Percentiles rank a stretch among this genome's conserved stretches.
phyloP scores from a whole-genome alignment of 2,113 vertebrate genomes.

The Alethe castanea region DNA sequence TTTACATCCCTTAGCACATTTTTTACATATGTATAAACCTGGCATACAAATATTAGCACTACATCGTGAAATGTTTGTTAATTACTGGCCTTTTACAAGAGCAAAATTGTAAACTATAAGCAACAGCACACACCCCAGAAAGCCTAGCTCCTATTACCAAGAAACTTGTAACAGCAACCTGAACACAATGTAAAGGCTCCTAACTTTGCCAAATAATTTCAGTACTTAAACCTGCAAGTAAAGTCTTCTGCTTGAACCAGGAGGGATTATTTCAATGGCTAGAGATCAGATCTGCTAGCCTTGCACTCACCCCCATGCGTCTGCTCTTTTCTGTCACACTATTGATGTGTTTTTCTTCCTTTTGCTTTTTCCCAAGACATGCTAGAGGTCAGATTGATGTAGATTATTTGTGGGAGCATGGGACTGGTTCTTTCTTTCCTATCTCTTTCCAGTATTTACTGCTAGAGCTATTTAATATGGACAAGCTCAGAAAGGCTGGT shows the following conservation, averaged over 20 bases:
- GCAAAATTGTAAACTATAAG: background rate
- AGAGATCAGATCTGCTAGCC: rapidly evolving
- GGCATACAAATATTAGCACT: background rate
- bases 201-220: background rate
- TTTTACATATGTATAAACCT: background rate
- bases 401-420: too few species aligned
- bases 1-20: background rate
- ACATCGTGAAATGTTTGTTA: background rate
- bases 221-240: background rate
- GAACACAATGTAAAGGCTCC: background rate
- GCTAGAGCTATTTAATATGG: background rate
- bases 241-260: background rate
- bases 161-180: background rate
- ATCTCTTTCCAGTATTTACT: background rate
- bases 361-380: background rate
- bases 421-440: background rate
- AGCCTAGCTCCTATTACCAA: background rate
- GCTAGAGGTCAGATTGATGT: background rate
- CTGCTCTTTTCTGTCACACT: background rate
- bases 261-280: background rate
- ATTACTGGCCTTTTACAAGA: background rate
- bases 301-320: rapidly evolving
- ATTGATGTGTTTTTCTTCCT: rapidly evolving
- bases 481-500: background rate
- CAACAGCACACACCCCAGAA: rapidly evolving